Evolutionary conservation across 2,113 vertebrate genomes (phyloP), one percentile per base, ranked within the genome.

Genomic region (Passer montanus): DNA sequence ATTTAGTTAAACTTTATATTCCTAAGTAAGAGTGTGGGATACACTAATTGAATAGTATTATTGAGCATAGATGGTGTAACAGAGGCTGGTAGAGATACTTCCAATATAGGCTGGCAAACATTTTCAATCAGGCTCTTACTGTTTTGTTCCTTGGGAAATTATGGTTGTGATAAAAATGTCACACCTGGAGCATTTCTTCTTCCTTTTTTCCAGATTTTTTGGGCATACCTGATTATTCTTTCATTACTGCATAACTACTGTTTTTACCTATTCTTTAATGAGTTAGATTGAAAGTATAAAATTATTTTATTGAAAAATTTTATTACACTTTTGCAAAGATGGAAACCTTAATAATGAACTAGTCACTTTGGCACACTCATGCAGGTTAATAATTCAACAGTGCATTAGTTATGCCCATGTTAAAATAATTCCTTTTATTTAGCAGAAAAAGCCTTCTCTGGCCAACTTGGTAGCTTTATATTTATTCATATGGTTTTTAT

Each of bases 231-330:
- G 60, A 81, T 77, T 81, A 77, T 86, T 87, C 23, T 91, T 84
- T 66, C 53, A 87, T 94, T 93, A 70, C 50, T 70, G 46, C 31
- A 9, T 74, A 76, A 89, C 39, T 78, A 41, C 24, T 49, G 8
- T 26, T 79, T 56, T 64, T 64, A 78, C 11, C 15, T 77, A 19
- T 46, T 53, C 23, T 87, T 74, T 75, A 85, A 72, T 79, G 68
- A 90, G n/a, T 79, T 66, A 80, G 35, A 68, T 8, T 72, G 52
- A 89, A 91, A 85, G 47, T 56, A 46, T 5, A 60, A 75, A 72
- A 85, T 85, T 89, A 72, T 84, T 87, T 84, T 77, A 75, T 76
- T 91, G 73, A 75, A 93, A 59, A 87, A 78, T 72, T 90, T 85
- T 49, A 31, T 72, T 68, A 17, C 5, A 41, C 10, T 73, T 94